Evolutionary conservation across 1,140 invertebrate genomes (phyloP), one percentile per base, ranked within the genome.

Genomic region (Lordiphosa mommai): DNA sequence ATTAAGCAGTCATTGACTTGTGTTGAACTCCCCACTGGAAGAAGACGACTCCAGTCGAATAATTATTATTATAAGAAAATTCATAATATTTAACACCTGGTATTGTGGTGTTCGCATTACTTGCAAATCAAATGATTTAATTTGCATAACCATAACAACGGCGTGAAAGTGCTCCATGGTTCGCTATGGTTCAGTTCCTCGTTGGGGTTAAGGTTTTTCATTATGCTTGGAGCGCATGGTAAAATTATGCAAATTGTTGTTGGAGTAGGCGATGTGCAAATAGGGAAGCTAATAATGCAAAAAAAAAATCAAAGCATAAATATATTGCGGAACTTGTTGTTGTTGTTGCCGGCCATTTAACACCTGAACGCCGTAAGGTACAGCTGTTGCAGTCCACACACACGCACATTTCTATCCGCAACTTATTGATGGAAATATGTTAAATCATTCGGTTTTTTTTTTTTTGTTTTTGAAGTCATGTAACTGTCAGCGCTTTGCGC

Each of bases 1-100:
- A 82, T 82, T 82, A 82, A 82, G 72, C 77, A 82, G 77, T 82
- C 77, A 82, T 82, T 82, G 77, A 82, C 77, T 82, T 84, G 38
- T 46, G 48, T 49, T 47, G 44, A 32, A 33, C 44, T 47, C 23
- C 14, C 13, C 3, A 1, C 13, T 27, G 8, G 16, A 9, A n/a
- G 6, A 40, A 20, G 12, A 4, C 3, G 3, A 4, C 1, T 4
- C 23, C 12, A 41, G 20, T 16, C n/a, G 20, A 12, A 43, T 43
- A 12, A 43, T 43, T 10, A 43, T 43, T 43, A 37, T 37, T 37
- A 7, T 38, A 12, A 38, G 13, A n/a, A 52, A 52, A 52, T 41
- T 17, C 16, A 68, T 68, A 66, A 68, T 68, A 61, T 68, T 68
- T 68, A 68, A 59, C 65, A 68, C 64, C 68, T 68, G 64, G 40